phyloP scores from a whole-genome alignment of 2,797 vertebrate species.

The Botia kubotai region DNA sequence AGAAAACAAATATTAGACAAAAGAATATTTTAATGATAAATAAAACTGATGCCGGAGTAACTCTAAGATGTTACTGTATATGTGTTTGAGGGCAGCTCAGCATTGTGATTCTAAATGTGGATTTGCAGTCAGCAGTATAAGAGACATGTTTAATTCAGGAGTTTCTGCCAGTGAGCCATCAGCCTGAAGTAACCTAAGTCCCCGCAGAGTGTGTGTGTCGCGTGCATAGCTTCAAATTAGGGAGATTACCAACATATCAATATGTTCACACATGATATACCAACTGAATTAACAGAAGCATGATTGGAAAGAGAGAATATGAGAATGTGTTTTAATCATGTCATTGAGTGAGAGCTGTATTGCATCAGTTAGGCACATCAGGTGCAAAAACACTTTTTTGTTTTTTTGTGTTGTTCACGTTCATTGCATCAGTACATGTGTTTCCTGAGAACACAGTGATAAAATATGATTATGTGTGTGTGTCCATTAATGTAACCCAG shows the following conservation, averaged over 20 bases:
- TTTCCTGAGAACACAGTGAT: no score
- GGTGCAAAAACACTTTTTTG: neutral
- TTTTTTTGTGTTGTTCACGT: no score
- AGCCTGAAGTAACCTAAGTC: constrained; percentile 66
- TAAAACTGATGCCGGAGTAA: no score
- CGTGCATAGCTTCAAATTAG: constrained; percentile 31
- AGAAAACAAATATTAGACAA: no score
- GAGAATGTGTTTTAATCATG: neutral
- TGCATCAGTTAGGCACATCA: constrained; percentile 6
- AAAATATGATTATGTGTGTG: neutral
- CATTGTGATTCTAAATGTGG: constrained; percentile 55
- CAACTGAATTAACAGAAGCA: neutral
- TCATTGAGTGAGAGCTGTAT: constrained; percentile 7
- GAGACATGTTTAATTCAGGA: constrained; percentile 72
- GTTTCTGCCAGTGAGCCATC: constrained; percentile 65
- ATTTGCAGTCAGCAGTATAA: constrained; percentile 54
- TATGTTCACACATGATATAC: constrained; percentile 46
- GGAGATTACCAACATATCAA: constrained; percentile 36
- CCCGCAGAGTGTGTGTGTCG: constrained; percentile 47
- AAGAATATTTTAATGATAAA: no score
- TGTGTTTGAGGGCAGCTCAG: neutral
- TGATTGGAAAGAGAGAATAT: neutral
- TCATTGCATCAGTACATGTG: no score
- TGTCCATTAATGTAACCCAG: neutral
- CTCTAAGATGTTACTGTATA: no score